A percentile compares a stretch with the other conserved stretches of the same genome.
These are phyloP conservation scores for Cyphomyrus discorhynchus DNA, from an alignment of 2,113 vertebrate genomes.

Conservation along the genomic window DNA sequence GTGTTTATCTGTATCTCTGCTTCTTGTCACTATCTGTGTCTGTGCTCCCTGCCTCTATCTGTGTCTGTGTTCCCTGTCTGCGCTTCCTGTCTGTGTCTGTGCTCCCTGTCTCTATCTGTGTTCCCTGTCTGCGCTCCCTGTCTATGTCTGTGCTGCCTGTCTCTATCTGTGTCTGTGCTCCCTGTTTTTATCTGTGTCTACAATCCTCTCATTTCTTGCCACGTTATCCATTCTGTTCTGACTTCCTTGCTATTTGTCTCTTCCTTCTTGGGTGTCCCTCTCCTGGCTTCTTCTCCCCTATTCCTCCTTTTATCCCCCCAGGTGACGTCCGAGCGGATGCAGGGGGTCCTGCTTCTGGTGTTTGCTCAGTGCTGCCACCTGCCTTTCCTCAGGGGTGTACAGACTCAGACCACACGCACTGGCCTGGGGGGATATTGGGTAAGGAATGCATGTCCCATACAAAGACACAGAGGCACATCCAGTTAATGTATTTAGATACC, in stretches of 20 bases:
- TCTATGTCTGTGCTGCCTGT: neutral
- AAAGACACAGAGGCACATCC: neutral
- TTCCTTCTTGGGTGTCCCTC: neutral
- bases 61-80: neutral
- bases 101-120: neutral
- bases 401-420: constrained; percentile 86
- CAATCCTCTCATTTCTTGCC: neutral
- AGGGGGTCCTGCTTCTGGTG: constrained; percentile 85
- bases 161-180: neutral
- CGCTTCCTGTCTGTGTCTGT: neutral
- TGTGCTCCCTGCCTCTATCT: neutral
- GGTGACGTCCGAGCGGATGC: constrained; percentile 93
- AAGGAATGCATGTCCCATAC: constrained; percentile 39
- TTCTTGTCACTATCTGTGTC: neutral
- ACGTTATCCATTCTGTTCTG: neutral
- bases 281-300: neutral
- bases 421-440: constrained; percentile 76
- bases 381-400: constrained; percentile 74
- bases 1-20: neutral
- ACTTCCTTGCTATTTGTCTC: neutral
- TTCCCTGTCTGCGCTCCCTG: neutral
- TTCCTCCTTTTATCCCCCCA: constrained; percentile 36
- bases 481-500: neutral
- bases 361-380: constrained; percentile 87
- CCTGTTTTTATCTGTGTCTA: neutral